A percentile compares a stretch with the other conserved stretches of the same genome.
Evolutionary conservation across 2,888 invertebrate species (phyloP).

Genomic region (Meta bourneti): DNA sequence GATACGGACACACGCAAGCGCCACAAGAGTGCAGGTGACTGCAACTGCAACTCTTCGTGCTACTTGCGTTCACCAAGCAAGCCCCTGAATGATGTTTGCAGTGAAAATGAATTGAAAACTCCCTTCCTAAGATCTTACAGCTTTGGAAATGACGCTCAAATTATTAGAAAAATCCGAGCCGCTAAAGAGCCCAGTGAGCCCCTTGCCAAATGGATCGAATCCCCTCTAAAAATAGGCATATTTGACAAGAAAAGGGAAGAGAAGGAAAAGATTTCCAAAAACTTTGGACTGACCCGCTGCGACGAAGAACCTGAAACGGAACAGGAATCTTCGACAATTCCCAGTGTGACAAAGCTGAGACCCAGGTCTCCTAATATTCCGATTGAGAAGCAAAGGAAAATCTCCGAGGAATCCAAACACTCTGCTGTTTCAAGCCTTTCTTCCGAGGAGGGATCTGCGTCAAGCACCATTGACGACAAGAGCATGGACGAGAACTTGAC

Average conservation of each 20-base stretch:
- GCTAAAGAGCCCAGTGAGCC: constrained; percentile 41
- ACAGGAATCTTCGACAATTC: constrained; percentile 19
- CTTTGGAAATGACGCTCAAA: constrained; percentile 90
- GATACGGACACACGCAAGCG: constrained; percentile 54
- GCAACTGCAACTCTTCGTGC: constrained; percentile 27
- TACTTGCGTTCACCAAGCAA: constrained; percentile 50
- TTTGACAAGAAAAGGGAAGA: constrained; percentile 78
- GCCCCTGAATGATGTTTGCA: constrained; percentile 17
- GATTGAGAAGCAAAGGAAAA: constrained; percentile 65
- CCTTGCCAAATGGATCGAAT: constrained; percentile 56
- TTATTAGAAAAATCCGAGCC: constrained; percentile 80
- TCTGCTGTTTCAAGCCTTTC: constrained; percentile 49
- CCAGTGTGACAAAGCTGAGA: neutral
- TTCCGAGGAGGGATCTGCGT: constrained; percentile 53
- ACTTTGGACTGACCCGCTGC: constrained; percentile 58
- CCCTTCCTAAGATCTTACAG: constrained; percentile 84
- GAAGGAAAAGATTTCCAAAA: constrained; percentile 67
- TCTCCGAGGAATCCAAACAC: constrained; percentile 63
- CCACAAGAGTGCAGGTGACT: constrained; percentile 77
- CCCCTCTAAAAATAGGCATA: constrained; percentile 46
- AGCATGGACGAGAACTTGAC: constrained; percentile 9
- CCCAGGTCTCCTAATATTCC: constrained; percentile 75
- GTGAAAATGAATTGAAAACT: constrained; percentile 37
- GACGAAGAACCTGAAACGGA: constrained; percentile 73
- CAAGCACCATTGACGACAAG: constrained; percentile 38